A percentile compares a stretch with the other conserved stretches of the same genome.
Evolutionary conservation across 2,888 invertebrate species (phyloP).

Genomic region (Molanna angustata): DNA sequence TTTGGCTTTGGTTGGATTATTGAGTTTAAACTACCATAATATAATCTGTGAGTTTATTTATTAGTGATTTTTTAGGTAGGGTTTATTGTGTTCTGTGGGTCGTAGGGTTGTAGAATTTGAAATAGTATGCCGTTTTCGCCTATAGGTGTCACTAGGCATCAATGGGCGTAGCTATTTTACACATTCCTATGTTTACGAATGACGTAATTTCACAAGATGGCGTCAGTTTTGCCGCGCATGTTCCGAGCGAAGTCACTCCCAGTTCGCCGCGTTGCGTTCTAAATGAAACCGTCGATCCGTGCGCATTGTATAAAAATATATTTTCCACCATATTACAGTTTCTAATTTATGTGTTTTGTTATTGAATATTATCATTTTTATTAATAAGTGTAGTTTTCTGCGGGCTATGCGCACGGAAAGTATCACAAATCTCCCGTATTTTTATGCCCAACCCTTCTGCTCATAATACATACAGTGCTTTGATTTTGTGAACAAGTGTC

Average conservation of each 20-base stretch:
- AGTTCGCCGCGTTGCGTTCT: conserved; percentile 16
- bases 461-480: conserved; percentile 18
- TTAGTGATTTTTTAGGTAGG: too few relatives aligned
- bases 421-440: conserved; percentile 11
- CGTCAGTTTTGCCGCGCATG: conserved; percentile 25
- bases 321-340: not conserved
- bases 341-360: not conserved
- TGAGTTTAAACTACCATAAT: too few relatives aligned
- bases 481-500: conserved; percentile 23
- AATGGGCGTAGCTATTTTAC: conserved; percentile 29
- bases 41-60: too few relatives aligned
- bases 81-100: too few relatives aligned
- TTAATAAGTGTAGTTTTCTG: conserved; percentile 4
- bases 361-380: not conserved
- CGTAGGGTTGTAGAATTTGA: too few relatives aligned
- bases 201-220: conserved; percentile 41
- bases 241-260: conserved; percentile 9
- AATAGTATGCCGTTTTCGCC: not conserved
- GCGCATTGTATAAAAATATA: conserved; percentile 5
- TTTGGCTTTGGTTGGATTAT: too few relatives aligned
- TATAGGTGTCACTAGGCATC: conserved; percentile 11
- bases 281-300: conserved; percentile 13
- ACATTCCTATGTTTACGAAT: conserved; percentile 44
- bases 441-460: conserved; percentile 9
- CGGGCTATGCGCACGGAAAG: conserved; percentile 20